Conservation (phyloP, 1,140 invertebrate species). For the Spodoptera litura region DNA sequence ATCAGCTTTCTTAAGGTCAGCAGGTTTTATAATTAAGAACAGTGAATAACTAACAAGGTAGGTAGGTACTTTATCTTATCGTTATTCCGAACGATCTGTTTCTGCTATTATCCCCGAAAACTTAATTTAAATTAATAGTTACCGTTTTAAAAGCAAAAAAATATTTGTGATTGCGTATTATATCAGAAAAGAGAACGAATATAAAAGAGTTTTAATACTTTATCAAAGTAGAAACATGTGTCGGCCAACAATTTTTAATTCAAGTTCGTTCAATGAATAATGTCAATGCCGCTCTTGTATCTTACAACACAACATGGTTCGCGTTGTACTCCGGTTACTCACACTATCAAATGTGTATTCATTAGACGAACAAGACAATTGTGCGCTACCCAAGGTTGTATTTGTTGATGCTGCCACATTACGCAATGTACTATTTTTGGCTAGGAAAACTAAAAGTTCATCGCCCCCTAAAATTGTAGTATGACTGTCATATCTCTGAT, state of each 20-base stretch:
- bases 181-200: slow-evolving; percentile 1
- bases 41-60: not conserved
- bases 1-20: slow-evolving; percentile 21
- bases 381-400: slow-evolving; percentile 69
- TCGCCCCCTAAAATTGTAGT: slow-evolving; percentile 55
- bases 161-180: not conserved
- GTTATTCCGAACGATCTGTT: not conserved
- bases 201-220: slow-evolving; percentile 9
- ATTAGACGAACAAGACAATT: slow-evolving; percentile 55
- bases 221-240: not conserved
- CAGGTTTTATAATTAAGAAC: slow-evolving; percentile 16
- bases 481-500: slow-evolving; percentile 4
- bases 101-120: not conserved
- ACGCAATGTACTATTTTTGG: slow-evolving; percentile 72
- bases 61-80: not conserved
- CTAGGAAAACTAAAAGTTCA: slow-evolving; percentile 67
- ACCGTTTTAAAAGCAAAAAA: not conserved
- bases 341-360: slow-evolving; percentile 52
- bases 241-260: not conserved
- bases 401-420: slow-evolving; percentile 68
- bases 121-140: not conserved
- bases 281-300: slow-evolving; percentile 61
- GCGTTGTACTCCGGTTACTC: slow-evolving; percentile 18
- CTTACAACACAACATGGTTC: not conserved
- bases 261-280: slow-evolving; percentile 58